Percentiles rank a stretch among this genome's conserved stretches.
phyloP scores from a whole-genome alignment of 2,113 vertebrate genomes.

The Menidia beryllina region DNA sequence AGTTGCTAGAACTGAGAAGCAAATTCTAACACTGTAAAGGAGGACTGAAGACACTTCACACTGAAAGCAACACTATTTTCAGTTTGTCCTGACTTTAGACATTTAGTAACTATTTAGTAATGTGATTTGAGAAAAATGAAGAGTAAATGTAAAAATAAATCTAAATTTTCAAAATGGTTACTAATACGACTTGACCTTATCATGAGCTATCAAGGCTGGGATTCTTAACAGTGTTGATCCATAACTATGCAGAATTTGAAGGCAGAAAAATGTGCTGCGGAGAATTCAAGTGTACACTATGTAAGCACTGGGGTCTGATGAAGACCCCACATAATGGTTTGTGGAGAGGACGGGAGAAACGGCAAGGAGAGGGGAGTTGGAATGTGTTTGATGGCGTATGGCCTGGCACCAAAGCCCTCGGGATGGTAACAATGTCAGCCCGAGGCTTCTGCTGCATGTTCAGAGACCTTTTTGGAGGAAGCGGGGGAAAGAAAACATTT shows the following conservation, averaged over 20 bases:
- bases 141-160: too few species aligned
- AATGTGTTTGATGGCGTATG: constrained; percentile 2
- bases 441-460: constrained; percentile 37
- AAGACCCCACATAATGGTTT: constrained; percentile 26
- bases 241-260: constrained; percentile 5
- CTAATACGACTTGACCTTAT: constrained; percentile 20
- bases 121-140: too few species aligned
- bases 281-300: constrained; percentile 14
- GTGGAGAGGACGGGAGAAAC: constrained; percentile 21
- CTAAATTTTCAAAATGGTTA: not conserved
- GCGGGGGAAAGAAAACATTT: constrained; percentile 13
- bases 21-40: too few species aligned
- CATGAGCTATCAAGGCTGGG: constrained; percentile 24
- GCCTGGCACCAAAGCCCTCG: constrained; percentile 26
- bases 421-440: constrained; percentile 45
- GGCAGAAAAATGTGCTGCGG: constrained; percentile 10
- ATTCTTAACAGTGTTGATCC: not conserved
- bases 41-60: too few species aligned
- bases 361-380: constrained; percentile 11
- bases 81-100: too few species aligned
- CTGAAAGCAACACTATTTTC: too few species aligned
- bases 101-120: too few species aligned
- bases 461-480: constrained; percentile 23
- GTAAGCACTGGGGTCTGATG: constrained; percentile 24
- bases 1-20: too few species aligned